Conservation (phyloP, 2,888 invertebrate species). For the Herminia tarsipennalis region DNA sequence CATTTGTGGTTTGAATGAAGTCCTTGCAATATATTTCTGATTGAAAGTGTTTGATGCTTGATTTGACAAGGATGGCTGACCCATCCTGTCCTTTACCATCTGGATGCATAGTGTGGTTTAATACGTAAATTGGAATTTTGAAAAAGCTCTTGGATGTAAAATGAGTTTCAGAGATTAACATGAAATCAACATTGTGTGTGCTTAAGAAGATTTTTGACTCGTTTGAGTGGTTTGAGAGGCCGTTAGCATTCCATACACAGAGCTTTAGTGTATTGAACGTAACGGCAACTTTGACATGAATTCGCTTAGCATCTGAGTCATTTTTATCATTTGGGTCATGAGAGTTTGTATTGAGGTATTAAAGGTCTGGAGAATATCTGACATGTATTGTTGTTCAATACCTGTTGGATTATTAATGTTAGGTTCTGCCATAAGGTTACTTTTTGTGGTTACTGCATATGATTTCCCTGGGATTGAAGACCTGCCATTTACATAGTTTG, state of each 20-base stretch:
- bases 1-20: too few relatives aligned
- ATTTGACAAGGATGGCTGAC: too few relatives aligned
- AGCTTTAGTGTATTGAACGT: background rate
- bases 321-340: too few relatives aligned
- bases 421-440: too few relatives aligned
- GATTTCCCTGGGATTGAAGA: background rate
- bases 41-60: background rate
- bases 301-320: too few relatives aligned
- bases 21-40: background rate
- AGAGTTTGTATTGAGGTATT: background rate
- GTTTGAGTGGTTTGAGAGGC: too few relatives aligned
- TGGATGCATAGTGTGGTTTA: background rate
- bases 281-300: background rate
- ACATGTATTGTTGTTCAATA: background rate
- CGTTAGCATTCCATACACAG: conserved; percentile 19
- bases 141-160: background rate
- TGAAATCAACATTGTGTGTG: conserved; percentile 11
- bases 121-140: background rate
- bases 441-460: background rate
- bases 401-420: too few relatives aligned
- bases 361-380: background rate
- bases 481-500: background rate
- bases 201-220: conserved; percentile 18
- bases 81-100: too few relatives aligned
- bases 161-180: too few relatives aligned